phyloP scores from a whole-genome alignment of 2,888 invertebrate species.

The Rhagophthalmus giganteus region DNA sequence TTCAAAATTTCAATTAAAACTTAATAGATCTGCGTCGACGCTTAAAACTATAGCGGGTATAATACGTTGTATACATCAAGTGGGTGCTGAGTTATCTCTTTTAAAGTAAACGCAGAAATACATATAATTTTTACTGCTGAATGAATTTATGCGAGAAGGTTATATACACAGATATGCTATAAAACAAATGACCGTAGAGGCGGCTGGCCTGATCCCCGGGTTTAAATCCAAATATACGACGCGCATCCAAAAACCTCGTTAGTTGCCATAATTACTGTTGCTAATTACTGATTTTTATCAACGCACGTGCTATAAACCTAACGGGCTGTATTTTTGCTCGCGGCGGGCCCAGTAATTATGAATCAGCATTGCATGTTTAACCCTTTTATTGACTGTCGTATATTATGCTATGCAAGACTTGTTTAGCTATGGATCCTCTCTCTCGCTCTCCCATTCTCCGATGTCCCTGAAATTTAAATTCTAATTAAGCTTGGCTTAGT shows the following conservation, averaged over 20 bases:
- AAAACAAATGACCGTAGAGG: constrained; percentile 50
- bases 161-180: constrained; percentile 46
- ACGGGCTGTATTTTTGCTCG: constrained; percentile 47
- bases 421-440: constrained; percentile 26
- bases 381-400: constrained; percentile 53
- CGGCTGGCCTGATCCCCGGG: constrained; percentile 45
- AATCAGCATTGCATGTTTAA: constrained; percentile 54
- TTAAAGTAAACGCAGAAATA: constrained; percentile 4
- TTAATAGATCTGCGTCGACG: too few species aligned
- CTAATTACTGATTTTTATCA: constrained; percentile 58
- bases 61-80: too few species aligned
- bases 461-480: constrained; percentile 38
- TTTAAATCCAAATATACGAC: constrained; percentile 42
- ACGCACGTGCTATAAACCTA: constrained; percentile 53
- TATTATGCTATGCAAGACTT: constrained; percentile 45
- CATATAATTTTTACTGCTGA: constrained; percentile 23
- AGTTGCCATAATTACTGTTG: constrained; percentile 56
- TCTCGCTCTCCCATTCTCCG: too few species aligned
- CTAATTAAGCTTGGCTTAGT: constrained; percentile 34
- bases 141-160: constrained; percentile 29
- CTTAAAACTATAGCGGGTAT: too few species aligned
- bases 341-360: constrained; percentile 48
- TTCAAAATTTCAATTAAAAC: too few species aligned
- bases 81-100: constrained; percentile 6
- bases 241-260: constrained; percentile 52